Conservation (phyloP, 2,888 invertebrate genomes). For the Tortricodes alternella region DNA sequence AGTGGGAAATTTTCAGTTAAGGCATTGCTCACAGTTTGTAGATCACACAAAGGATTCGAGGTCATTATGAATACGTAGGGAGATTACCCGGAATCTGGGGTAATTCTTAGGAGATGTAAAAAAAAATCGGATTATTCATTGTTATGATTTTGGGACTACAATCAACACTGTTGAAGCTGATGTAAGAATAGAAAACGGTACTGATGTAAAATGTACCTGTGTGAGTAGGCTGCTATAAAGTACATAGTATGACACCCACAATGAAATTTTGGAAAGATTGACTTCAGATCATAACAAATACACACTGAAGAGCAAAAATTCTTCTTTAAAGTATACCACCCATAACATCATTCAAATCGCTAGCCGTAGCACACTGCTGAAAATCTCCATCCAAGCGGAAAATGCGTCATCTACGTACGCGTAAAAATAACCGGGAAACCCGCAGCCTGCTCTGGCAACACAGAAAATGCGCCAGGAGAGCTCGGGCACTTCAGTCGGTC, state of each 20-base stretch:
- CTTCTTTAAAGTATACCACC: no score
- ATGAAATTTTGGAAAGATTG: no score
- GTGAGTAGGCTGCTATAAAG: no score
- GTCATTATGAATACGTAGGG: conserved; percentile 45
- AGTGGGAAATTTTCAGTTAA: conserved; percentile 41
- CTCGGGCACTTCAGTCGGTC: conserved; percentile 62
- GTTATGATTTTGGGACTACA: no score
- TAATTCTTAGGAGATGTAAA: not conserved
- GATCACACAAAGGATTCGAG: conserved; percentile 68
- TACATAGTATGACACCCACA: no score
- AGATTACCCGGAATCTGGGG: conserved; percentile 49
- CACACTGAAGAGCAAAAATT: no score
- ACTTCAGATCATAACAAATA: no score
- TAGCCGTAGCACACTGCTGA: not conserved
- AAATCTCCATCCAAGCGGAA: conserved; percentile 17
- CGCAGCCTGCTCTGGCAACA: conserved; percentile 54
- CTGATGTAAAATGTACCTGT: no score
- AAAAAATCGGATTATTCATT: no score
- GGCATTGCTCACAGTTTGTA: conserved; percentile 61
- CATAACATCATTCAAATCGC: not conserved
- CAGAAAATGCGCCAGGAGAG: conserved; percentile 57
- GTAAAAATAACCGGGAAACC: conserved; percentile 37
- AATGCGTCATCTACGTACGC: conserved; percentile 23
- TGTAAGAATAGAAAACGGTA: no score
- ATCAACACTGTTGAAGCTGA: no score